A percentile compares a stretch with the other conserved stretches of the same genome.
Conservation (phyloP, 2,888 invertebrate genomes). For the Volucella inanis region DNA sequence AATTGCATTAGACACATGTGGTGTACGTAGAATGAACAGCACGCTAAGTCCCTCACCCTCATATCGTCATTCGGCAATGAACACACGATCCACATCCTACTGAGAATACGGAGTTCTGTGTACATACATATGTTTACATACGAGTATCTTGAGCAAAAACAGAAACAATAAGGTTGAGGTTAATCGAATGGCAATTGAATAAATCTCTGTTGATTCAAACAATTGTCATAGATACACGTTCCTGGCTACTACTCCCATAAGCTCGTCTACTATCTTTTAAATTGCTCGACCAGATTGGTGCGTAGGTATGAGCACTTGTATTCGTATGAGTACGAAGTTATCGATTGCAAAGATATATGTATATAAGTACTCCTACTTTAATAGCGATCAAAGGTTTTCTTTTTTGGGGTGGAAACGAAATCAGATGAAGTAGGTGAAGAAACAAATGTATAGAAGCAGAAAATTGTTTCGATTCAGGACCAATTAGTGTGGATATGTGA, state of each 20-base stretch:
- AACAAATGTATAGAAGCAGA: slow-evolving; percentile 43
- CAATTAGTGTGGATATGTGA: slow-evolving; percentile 70
- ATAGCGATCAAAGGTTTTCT: too few relatives aligned
- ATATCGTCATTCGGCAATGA: not conserved
- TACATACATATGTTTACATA: too few relatives aligned
- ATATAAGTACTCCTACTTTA: not conserved
- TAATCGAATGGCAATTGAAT: slow-evolving; percentile 73
- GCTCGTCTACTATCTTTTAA: slow-evolving; percentile 1
- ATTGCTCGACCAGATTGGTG: slow-evolving; percentile 47
- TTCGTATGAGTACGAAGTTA: not conserved
- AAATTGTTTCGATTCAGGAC: slow-evolving; percentile 51
- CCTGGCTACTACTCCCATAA: not conserved
- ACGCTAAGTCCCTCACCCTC: slow-evolving; percentile 27
- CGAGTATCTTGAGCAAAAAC: too few relatives aligned
- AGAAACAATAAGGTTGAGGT: slow-evolving; percentile 69
- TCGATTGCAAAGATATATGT: not conserved
- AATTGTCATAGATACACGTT: slow-evolving; percentile 62
- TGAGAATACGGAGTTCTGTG: too few relatives aligned
- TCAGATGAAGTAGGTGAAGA: slow-evolving; percentile 44
- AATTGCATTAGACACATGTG: too few relatives aligned
- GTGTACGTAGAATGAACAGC: slow-evolving; percentile 23
- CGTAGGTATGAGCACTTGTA: slow-evolving; percentile 31
- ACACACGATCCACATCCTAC: not conserved
- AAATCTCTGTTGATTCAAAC: slow-evolving; percentile 67
- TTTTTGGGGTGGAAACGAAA: not conserved